Evolutionary conservation across 2,888 invertebrate genomes (phyloP), one percentile per base, ranked within the genome.

Genomic region (Acronicta alni): DNA sequence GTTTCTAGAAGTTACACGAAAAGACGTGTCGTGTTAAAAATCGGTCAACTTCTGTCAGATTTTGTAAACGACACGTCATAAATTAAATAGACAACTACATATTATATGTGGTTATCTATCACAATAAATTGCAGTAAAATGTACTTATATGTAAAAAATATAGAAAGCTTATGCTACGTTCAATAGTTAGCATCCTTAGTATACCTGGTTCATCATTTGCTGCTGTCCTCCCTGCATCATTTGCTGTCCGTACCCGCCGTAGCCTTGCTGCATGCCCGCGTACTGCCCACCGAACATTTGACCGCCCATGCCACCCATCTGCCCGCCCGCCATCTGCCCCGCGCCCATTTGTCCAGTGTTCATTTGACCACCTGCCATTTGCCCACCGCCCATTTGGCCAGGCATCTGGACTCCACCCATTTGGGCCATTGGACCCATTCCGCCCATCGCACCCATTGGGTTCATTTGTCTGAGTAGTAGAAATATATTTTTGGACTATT

Each of bases 211-310:
- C 89, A 95, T 93, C 87, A 94, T 93, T 65, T 95, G 95, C 62
- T 94, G 94, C 61, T 95, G 95, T 2, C 94, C 92, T 3, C 91
- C 88, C 65, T 92, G 94, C 92, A 94, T 94, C 93, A 94, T 94
- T 72, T 93, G 94, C 75, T 94, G 94, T 0, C 90, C 82, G 63
- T 93, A 94, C 0, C 90, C 89, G 8, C 89, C 90, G 44, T 93
- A 92, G 0, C 92, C 89, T 54, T 95, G 95, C 80, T 96, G 96
- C 95, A 96, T 96, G 57, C 95, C 95, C 2, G 94, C 93, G 62
- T 96, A 96, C 80, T 96, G 96, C 1, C 89, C 89, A 15, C 95
- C 94, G 78, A 96, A 96, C 95, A 96, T 95, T 72, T 95, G 93
- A 0, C 90, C 92, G 46, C 92, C 91, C 90, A 94, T 94, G n/a